Base-by-base conservation (phyloP, 2,113 vertebrate species). In the Rhabdornis inornatus region DNA sequence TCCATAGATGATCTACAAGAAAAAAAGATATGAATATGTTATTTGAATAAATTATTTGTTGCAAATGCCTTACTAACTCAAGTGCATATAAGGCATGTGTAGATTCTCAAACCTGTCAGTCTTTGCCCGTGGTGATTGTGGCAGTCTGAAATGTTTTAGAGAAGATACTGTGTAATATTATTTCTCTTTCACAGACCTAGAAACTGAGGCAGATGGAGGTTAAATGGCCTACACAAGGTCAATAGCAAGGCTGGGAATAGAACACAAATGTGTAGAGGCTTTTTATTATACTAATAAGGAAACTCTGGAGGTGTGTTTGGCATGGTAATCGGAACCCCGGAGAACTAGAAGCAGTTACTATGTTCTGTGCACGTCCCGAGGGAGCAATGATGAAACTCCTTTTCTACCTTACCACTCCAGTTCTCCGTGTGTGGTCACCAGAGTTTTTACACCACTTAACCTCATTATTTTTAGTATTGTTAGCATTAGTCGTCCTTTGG, bases 331-430 rank as follows among this genome's bases (percentile, higher is more conserved):
- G 56, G 94, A 94, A 88, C 97, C 94, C 91, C 74, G 56, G 97
- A 97, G 96, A 92, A 83, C 82, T 42, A 60, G 92, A 64, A 76
- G 94, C 95, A 47, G 94, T 75, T 31, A 28, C 76, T 60, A 13
- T 85, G 71, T 40, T 66, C 92, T 95, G 89, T 92, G 96, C 81
- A 76, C 90, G 76, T 96, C 97, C 97, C 13, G 12, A 55, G 97
- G 96, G 96, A 92, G 92, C 33, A 95, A 96, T 98, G 98, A 98
- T 98, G 98, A 98, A 98, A 98, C 97, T 88, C n/a, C 56, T 82
- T 68, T 90, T 37, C 61, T 59, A 80, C 97, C 81, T 97, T 96
- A 78, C 97, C 69, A 79, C 95, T 96, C 68, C 57, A 69, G 95
- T 89, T 57, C 72, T 61, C 83, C 0, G 37, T 93, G 90, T 95